Conservation (phyloP, 2,888 invertebrate species). For the Choreutis nemorana region DNA sequence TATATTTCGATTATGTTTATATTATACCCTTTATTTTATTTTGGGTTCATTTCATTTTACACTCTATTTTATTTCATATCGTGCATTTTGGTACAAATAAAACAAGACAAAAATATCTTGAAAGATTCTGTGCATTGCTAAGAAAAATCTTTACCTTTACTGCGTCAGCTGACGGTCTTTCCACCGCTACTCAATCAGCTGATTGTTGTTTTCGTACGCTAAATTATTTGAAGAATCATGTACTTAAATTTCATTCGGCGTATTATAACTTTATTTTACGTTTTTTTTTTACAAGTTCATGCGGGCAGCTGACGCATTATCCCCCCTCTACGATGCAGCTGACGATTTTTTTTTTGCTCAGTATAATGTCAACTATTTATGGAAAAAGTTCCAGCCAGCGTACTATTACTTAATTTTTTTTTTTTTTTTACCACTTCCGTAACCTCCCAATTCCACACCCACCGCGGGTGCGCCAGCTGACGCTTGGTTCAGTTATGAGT, state of each 20-base stretch:
- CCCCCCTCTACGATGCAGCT: not conserved
- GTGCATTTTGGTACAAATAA: not conserved
- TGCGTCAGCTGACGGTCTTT: conserved; percentile 2
- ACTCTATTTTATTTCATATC: not conserved
- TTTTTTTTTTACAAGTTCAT: not conserved
- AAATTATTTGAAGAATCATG: conserved; percentile 1
- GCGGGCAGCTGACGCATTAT: not conserved
- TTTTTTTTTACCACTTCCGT: conserved; percentile 2
- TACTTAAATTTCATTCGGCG: not conserved
- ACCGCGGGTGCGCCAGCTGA: conserved; percentile 2
- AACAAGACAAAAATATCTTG: not conserved
- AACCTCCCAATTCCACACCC: conserved; percentile 2
- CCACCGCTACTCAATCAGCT: conserved; percentile 2
- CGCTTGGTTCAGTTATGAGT: conserved; percentile 2
- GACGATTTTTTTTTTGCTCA: conserved; percentile 2
- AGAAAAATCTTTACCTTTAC: conserved; percentile 2
- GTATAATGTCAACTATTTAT: conserved; percentile 2
- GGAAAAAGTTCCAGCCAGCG: conserved; percentile 1
- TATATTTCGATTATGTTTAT: not conserved
- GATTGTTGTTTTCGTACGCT: conserved; percentile 2
- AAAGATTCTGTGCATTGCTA: conserved; percentile 2
- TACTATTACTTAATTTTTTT: conserved; percentile 2
- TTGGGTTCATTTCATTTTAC: not conserved
- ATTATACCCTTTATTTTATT: conserved; percentile 1
- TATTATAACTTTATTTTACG: not conserved